phyloP scores from a whole-genome alignment of 1,140 invertebrate genomes.

The Rhysida immarginata region DNA sequence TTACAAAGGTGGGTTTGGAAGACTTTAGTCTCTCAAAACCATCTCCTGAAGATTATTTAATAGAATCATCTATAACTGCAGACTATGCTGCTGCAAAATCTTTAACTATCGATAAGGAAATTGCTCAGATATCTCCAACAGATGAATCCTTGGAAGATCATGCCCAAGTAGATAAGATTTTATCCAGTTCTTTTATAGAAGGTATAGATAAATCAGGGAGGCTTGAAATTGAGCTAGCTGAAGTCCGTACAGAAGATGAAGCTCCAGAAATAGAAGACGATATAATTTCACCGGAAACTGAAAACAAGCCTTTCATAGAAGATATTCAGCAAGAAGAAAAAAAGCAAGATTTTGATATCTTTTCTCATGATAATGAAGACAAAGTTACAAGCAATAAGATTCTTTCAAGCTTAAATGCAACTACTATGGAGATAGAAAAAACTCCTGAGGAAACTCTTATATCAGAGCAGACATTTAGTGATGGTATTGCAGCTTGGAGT shows the following conservation, averaged over 20 bases:
- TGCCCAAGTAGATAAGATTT: conserved; percentile 14
- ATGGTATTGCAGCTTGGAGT: background rate
- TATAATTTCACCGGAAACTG: conserved; percentile 14
- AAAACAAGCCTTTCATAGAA: too few relatives aligned
- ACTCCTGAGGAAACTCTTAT: background rate
- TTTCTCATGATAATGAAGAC: too few relatives aligned
- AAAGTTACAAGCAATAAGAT: too few relatives aligned
- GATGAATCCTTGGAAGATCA: conserved; percentile 15
- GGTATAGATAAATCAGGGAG: conserved; percentile 13
- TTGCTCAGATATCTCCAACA: conserved; percentile 7
- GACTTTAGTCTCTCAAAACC: background rate
- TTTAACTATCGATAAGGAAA: background rate
- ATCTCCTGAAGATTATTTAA: background rate
- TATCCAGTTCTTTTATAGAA: conserved; percentile 10
- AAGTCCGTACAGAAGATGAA: conserved; percentile 24
- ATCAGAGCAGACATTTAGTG: background rate
- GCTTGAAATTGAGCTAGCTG: conserved; percentile 22
- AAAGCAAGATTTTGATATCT: too few relatives aligned
- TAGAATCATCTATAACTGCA: background rate
- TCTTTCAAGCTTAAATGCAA: too few relatives aligned
- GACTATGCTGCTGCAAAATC: background rate
- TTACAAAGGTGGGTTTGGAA: background rate
- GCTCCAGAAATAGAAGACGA: conserved; percentile 24
- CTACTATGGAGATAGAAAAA: background rate
- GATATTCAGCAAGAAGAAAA: too few relatives aligned